Conservation (phyloP, 2,797 vertebrate species). For the Avahi laniger region DNA sequence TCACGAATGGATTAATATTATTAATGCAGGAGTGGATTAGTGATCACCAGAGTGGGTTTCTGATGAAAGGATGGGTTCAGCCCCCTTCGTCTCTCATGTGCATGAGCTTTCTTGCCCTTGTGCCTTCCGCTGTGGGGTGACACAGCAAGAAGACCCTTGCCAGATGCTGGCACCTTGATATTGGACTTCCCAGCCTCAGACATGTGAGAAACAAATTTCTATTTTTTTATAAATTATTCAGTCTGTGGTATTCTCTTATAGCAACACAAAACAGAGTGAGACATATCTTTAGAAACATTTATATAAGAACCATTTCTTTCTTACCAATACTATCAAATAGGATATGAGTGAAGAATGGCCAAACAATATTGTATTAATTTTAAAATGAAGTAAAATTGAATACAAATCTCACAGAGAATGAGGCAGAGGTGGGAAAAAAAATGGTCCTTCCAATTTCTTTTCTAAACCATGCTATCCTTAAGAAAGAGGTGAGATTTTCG, state of each 20-base stretch:
- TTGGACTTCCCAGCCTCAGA: background rate
- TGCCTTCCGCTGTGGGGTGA: background rate
- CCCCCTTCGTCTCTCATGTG: background rate
- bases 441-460: background rate
- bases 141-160: background rate
- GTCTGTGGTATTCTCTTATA: background rate
- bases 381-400: constrained; percentile 42
- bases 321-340: background rate
- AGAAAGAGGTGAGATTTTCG: constrained; percentile 13
- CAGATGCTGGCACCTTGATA: background rate
- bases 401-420: background rate
- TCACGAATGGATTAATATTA: background rate
- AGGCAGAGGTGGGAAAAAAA: background rate
- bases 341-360: background rate
- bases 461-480: background rate
- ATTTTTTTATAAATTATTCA: background rate
- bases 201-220: background rate
- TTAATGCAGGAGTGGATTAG: background rate
- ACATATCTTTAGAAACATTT: background rate
- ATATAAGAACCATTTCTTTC: constrained; percentile 5
- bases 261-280: background rate
- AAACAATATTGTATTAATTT: constrained; percentile 30
- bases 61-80: background rate
- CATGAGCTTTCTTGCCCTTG: background rate
- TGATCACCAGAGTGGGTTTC: no score